Evolutionary conservation across 53 echinoderm and acorn worm genomes (phyloP), one percentile per base, ranked within the genome.

Genomic region (Henricia sp.): DNA sequence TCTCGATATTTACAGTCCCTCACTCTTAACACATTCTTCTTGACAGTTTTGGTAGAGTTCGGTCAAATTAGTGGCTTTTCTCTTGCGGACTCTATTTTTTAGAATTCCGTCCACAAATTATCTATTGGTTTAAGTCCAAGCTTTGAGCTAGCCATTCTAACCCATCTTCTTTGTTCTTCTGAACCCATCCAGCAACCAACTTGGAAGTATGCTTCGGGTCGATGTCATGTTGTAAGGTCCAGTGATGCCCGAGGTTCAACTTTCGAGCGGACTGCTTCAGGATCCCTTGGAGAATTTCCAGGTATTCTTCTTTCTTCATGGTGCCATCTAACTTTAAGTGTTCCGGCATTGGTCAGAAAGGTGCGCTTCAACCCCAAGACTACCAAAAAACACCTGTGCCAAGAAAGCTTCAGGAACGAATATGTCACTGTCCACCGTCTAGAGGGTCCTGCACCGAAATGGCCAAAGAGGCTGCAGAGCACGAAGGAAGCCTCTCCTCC

Each of bases 61-160:
- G 30, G 60, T 60, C 60, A 60, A 27, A 27, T 60, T 60, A 5
- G 26, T 60, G 6, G 3, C 6, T 60, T 60, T 27, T 30, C 27
- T 60, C 60, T 54, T 54, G 55, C 55, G 55, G 19, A 54, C 55
- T 17, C 44, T n/a, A 16, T 54, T 23, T 54, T 54, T 54, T 54
- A 8, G 29, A 60, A 60, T 60, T 60, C 60, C 60, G 60, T 60
- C 60, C 55, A 54, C 55, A 60, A 60, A 60, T 60, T 60, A 26
- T 60, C 60, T 19, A 60, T 28, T 60, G 60, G 28, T 60, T 60
- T 60, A 60, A 60, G 19, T 60, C 60, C 30, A 16, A 32, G 16
- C 60, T 60, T 60, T 60, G 10, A 60, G 60, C 30, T 28, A 32
- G 60, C 60, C 60, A 60, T 60, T 60, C 60, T 32, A 60, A 60